Evolutionary conservation across 2,797 vertebrate genomes (phyloP).

Genomic region (Hyperoplus lanceolatus): DNA sequence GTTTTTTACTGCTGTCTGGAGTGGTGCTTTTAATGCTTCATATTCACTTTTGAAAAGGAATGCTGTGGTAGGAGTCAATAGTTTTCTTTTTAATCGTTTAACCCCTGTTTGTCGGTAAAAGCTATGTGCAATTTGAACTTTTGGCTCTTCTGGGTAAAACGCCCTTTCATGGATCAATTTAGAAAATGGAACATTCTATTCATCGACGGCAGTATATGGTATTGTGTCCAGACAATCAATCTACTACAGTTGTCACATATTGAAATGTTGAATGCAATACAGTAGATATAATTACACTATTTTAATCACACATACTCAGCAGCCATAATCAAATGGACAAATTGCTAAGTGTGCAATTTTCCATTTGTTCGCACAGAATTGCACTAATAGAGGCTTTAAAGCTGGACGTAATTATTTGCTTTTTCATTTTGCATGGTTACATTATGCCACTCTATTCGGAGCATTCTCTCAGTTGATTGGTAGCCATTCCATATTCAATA

Average conservation of each 20-base stretch:
- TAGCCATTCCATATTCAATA: constrained; percentile 37
- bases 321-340: constrained; percentile 78
- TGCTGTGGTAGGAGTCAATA: constrained; percentile 42
- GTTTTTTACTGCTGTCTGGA: constrained; percentile 41
- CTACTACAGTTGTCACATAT: constrained; percentile 51
- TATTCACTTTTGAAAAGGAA: constrained; percentile 63
- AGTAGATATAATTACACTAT: constrained; percentile 78
- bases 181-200: constrained; percentile 62
- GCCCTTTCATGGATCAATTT: constrained; percentile 68
- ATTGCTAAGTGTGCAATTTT: constrained; percentile 79
- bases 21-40: constrained; percentile 61
- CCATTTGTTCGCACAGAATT: constrained; percentile 69
- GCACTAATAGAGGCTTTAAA: constrained; percentile 76
- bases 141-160: constrained; percentile 42
- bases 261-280: constrained; percentile 59
- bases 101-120: constrained; percentile 31
- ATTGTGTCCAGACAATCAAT: constrained; percentile 64
- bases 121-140: constrained; percentile 55
- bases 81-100: constrained; percentile 59
- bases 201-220: constrained; percentile 51
- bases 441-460: constrained; percentile 67
- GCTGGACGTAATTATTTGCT: constrained; percentile 77
- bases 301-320: constrained; percentile 79
- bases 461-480: constrained; percentile 44
- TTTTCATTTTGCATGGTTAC: constrained; percentile 69